Evolutionary conservation across 2,113 vertebrate species (phyloP), one percentile per base, ranked within the genome.

Genomic region (Pyxicephalus adspersus): DNA sequence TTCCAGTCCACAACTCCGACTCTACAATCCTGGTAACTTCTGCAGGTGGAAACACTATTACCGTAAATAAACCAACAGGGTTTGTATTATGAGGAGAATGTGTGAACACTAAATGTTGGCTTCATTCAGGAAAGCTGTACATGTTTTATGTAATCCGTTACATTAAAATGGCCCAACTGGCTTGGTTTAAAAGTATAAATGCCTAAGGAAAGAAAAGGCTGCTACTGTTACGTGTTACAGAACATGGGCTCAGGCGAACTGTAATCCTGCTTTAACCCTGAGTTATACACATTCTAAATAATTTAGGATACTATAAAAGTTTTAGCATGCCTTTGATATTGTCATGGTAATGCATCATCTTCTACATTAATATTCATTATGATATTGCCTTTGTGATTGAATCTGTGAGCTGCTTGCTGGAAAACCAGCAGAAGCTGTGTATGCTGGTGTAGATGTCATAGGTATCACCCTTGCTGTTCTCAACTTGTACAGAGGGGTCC

Each of bases 301-400:
- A 78, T 78, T 78, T 45, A 78, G 51, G 18, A 26, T 13, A 16
- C 20, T 23, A 78, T 78, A 26, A 57, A 67, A 67, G 51, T 66
- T 78, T 78, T 34, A 78, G 26, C 64, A 34, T 78, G 76, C 51
- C 68, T 55, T 67, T 25, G 51, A 68, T 67, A 78, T 78, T 68
- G 64, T 64, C 64, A 78, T 78, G 52, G 76, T 38, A 68, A 68
- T 66, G 51, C 76, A 68, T 19, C 76, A 67, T 66, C 19, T 0
- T 9, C 64, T 15, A 18, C 76, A 78, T 78, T 66, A 78, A 78
- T 78, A 78, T 78, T 78, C 4, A 78, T 67, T 25, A 55, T 77
- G 26, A 64, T 65, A 31, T 54, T 78, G 28, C 63, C 75, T 65
- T 7, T 25, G 60, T 18, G 23, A 64, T 76, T 64, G 16, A 75